Evolutionary conservation across 1,140 invertebrate species (phyloP).

Genomic region (Acromyrmex heyeri): DNA sequence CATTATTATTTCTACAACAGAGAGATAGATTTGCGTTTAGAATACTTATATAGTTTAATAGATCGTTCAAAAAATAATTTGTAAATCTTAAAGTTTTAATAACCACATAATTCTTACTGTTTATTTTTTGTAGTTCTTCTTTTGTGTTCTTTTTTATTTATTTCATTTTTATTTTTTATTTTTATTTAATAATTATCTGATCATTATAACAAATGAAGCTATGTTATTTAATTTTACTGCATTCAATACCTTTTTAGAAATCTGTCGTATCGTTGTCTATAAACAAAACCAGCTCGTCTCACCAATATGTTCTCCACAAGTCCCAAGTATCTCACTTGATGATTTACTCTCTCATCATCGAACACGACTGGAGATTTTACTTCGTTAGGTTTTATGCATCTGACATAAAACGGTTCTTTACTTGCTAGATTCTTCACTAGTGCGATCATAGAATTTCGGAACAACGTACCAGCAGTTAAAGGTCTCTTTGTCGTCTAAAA

Average conservation of each 20-base stretch:
- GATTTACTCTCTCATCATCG: slow-evolving; percentile 93
- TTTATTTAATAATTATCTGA: background rate
- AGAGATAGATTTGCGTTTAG: background rate
- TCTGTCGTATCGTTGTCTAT: slow-evolving; percentile 95
- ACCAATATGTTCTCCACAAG: slow-evolving; percentile 97
- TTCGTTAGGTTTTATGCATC: slow-evolving; percentile 98
- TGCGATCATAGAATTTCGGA: slow-evolving; percentile 97
- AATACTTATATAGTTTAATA: slow-evolving; percentile 1
- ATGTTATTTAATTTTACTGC: background rate
- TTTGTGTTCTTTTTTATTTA: background rate
- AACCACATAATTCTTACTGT: background rate
- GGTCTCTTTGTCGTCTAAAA: slow-evolving; percentile 96
- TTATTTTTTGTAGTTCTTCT: background rate
- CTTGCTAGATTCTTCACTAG: slow-evolving; percentile 95
- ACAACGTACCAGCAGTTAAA: slow-evolving; percentile 96
- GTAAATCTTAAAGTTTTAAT: background rate
- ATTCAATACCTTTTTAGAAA: slow-evolving; percentile 91
- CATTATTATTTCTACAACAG: background rate
- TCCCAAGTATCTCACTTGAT: slow-evolving; percentile 97
- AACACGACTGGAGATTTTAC: slow-evolving; percentile 94
- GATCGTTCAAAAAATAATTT: background rate
- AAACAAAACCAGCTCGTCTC: slow-evolving; percentile 96
- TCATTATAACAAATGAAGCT: background rate
- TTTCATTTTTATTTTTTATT: background rate
- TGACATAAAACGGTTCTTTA: slow-evolving; percentile 98